These are phyloP conservation scores for Augiades crinisus DNA, from an alignment of 2,888 invertebrate species.

Conservation along the genomic window DNA sequence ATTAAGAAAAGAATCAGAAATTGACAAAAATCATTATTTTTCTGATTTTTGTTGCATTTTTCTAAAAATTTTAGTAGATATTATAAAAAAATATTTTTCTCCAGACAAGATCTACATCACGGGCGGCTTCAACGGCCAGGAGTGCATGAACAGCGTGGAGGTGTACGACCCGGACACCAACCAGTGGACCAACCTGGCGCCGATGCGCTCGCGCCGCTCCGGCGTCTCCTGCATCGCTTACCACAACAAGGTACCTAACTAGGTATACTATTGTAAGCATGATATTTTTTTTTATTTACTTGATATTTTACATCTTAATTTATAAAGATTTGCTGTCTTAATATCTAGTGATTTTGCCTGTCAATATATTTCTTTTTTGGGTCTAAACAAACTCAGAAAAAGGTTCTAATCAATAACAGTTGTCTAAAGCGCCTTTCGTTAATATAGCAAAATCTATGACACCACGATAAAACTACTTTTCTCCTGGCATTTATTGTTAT, in stretches of 20 bases:
- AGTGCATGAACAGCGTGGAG: constrained; percentile 92
- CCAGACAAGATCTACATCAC: constrained; percentile 89
- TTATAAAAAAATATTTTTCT: not conserved
- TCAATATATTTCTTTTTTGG: too few relatives aligned
- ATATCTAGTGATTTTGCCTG: too few relatives aligned
- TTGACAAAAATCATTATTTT: too few relatives aligned
- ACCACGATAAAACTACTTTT: too few relatives aligned
- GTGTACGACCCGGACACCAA: constrained; percentile 89
- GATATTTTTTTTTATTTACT: not conserved
- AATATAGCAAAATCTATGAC: too few relatives aligned
- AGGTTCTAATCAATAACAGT: too few relatives aligned
- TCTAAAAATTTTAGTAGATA: not conserved
- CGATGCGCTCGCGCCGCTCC: constrained; percentile 92
- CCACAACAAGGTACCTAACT: constrained; percentile 85
- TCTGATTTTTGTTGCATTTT: not conserved
- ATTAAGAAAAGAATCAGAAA: too few relatives aligned
- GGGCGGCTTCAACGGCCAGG: constrained; percentile 96
- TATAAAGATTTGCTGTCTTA: too few relatives aligned
- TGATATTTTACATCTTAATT: not conserved
- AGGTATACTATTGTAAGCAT: constrained; percentile 43
- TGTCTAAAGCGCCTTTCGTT: too few relatives aligned
- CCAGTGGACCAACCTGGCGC: constrained; percentile 91
- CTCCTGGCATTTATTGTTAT: too few relatives aligned
- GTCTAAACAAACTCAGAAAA: too few relatives aligned
- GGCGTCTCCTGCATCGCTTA: constrained; percentile 95